A percentile compares a stretch with the other conserved stretches of the same genome.
Evolutionary conservation across 2,888 invertebrate genomes (phyloP).

Genomic region (Platycheirus albimanus): DNA sequence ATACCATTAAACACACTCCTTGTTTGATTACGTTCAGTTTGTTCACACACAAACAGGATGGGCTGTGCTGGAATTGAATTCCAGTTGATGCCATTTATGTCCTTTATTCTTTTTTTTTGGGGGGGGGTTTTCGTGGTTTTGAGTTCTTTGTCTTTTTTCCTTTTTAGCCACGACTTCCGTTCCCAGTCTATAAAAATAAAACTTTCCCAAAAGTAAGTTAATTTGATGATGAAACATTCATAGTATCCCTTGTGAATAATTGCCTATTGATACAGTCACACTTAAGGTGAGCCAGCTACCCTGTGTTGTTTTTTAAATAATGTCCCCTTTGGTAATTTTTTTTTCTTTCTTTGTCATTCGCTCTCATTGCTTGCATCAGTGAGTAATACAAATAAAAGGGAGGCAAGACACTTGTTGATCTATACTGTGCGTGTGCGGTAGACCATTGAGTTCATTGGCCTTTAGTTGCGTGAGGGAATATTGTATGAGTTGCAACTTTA

Average conservation of each 20-base stretch:
- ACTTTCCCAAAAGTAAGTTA: conserved; percentile 36
- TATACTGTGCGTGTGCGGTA: conserved; percentile 11
- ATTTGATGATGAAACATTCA: conserved; percentile 44
- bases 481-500: not conserved
- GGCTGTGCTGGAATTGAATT: conserved; percentile 15
- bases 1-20: conserved; percentile 49
- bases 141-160: not conserved
- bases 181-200: not conserved
- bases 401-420: conserved; percentile 20
- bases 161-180: not conserved
- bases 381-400: conserved; percentile 20
- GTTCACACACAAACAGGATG: not conserved
- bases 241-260: conserved; percentile 43
- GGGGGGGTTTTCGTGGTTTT: too few species aligned
- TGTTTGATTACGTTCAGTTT: conserved; percentile 17
- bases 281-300: conserved; percentile 14
- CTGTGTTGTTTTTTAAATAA: not conserved
- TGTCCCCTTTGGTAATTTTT: conserved; percentile 6
- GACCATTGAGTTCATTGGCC: conserved; percentile 1
- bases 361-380: conserved; percentile 14
- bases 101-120: too few species aligned
- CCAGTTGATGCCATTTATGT: conserved; percentile 1
- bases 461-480: conserved; percentile 5
- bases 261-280: conserved; percentile 47
- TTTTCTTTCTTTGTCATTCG: not conserved